Conservation (phyloP, 2,888 invertebrate species). For the Calliphora vomitoria region DNA sequence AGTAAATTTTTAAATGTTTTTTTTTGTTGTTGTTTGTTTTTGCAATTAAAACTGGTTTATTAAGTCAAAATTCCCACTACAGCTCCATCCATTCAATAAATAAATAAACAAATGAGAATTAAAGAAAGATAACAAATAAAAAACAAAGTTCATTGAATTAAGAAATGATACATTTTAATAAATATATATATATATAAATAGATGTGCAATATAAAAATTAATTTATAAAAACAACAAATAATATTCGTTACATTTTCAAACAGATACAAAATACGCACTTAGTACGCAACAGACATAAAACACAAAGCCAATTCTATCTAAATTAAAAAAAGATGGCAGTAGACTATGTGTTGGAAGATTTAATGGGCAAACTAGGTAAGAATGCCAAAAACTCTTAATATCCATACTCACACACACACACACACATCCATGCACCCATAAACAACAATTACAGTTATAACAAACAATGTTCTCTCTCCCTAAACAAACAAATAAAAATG, state of each 20-base stretch:
- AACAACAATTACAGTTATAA: conserved; percentile 4
- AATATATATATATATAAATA: conserved; percentile 13
- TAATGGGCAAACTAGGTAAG: conserved; percentile 89
- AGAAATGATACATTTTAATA: conserved; percentile 10
- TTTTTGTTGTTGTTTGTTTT: conserved; percentile 29
- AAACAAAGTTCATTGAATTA: conserved; percentile 42
- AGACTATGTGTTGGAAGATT: conserved; percentile 88
- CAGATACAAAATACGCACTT: conserved; percentile 1
- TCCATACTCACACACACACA: neutral
- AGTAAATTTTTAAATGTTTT: conserved; percentile 7
- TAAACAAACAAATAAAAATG: neutral
- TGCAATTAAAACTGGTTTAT: conserved; percentile 63
- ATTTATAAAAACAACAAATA: conserved; percentile 33
- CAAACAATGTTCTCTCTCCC: neutral
- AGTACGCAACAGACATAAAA: conserved; percentile 27
- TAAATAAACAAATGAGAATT: conserved; percentile 16
- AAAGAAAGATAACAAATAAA: conserved; percentile 8
- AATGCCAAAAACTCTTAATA: neutral
- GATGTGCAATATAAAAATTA: conserved; percentile 39
- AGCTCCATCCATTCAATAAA: conserved; percentile 12
- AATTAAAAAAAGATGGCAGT: conserved; percentile 85
- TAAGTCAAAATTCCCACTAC: conserved; percentile 18
- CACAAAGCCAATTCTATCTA: conserved; percentile 6
- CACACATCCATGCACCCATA: neutral
- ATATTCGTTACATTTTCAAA: conserved; percentile 54